Evolutionary conservation across 2,888 invertebrate species (phyloP).

Genomic region (Pardosa pseudoannulata): DNA sequence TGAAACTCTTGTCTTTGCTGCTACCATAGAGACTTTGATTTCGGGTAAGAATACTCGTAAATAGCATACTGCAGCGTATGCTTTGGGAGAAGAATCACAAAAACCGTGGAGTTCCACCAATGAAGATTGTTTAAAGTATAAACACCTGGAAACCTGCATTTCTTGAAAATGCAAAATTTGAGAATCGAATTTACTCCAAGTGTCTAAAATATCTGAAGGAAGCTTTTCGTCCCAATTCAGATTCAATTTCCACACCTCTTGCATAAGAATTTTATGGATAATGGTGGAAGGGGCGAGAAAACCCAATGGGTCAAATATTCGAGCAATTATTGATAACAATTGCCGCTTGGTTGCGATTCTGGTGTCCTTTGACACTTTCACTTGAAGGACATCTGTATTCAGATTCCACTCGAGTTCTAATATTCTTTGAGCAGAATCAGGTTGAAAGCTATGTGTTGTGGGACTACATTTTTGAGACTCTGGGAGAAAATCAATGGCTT

Average conservation of each 20-base stretch:
- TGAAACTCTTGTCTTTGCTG: neutral
- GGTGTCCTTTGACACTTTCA: neutral
- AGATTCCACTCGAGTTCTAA: neutral
- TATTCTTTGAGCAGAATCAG: neutral
- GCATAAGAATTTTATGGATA: neutral
- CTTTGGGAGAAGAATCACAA: neutral
- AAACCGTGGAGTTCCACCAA: neutral
- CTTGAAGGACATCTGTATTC: neutral
- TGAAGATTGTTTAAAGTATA: neutral
- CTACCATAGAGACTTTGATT: neutral
- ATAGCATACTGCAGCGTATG: neutral
- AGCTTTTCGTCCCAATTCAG: neutral
- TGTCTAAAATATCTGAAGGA: neutral
- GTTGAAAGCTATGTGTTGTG: neutral
- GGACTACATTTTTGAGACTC: neutral
- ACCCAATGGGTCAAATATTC: conserved; percentile 1
- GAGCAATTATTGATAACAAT: neutral
- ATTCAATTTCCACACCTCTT: neutral
- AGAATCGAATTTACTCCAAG: neutral
- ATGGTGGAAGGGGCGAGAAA: neutral
- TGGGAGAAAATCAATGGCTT: neutral
- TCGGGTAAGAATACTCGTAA: neutral
- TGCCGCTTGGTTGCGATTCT: neutral
- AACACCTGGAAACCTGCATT: neutral
- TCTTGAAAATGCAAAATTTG: neutral